phyloP scores from a whole-genome alignment of 2,888 invertebrate species.

The Idaea aversata region DNA sequence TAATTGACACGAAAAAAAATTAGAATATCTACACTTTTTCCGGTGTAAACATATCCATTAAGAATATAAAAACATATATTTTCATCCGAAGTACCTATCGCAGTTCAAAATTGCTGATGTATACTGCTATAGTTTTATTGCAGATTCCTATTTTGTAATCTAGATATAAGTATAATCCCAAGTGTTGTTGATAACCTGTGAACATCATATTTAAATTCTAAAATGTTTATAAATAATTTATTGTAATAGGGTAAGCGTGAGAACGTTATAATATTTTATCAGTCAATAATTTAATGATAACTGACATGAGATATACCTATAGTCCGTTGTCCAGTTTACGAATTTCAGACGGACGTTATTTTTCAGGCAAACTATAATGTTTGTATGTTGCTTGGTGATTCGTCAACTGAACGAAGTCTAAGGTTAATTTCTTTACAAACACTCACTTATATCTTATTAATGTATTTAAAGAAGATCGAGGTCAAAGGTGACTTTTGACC shows the following conservation, averaged over 20 bases:
- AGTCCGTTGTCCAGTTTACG: too few relatives aligned
- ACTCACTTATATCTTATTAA: too few relatives aligned
- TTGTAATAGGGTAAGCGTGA: slow-evolving; percentile 55
- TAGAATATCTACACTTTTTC: not conserved
- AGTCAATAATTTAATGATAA: slow-evolving; percentile 16
- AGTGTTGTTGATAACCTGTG: slow-evolving; percentile 35
- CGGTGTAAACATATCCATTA: slow-evolving; percentile 16
- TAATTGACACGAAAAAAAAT: not conserved
- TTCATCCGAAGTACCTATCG: slow-evolving; percentile 17
- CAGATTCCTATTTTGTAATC: slow-evolving; percentile 77
- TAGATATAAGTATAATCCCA: slow-evolving; percentile 69
- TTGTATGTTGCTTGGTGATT: too few relatives aligned
- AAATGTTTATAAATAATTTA: slow-evolving; percentile 56
- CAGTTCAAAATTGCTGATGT: slow-evolving; percentile 28
- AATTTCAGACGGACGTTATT: too few relatives aligned
- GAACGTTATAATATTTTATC: slow-evolving; percentile 34
- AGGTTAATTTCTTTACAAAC: too few relatives aligned
- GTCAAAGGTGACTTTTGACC: too few relatives aligned
- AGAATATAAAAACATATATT: slow-evolving; percentile 17
- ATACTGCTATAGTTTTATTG: slow-evolving; percentile 55
- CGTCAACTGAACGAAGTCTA: too few relatives aligned
- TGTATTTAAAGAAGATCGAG: too few relatives aligned
- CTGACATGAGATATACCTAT: slow-evolving; percentile 3
- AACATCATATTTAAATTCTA: slow-evolving; percentile 47
- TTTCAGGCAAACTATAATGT: too few relatives aligned